These are phyloP conservation scores for Pycnonotus jocosus DNA, from an alignment of 2,113 vertebrate species.

Conservation along the genomic window DNA sequence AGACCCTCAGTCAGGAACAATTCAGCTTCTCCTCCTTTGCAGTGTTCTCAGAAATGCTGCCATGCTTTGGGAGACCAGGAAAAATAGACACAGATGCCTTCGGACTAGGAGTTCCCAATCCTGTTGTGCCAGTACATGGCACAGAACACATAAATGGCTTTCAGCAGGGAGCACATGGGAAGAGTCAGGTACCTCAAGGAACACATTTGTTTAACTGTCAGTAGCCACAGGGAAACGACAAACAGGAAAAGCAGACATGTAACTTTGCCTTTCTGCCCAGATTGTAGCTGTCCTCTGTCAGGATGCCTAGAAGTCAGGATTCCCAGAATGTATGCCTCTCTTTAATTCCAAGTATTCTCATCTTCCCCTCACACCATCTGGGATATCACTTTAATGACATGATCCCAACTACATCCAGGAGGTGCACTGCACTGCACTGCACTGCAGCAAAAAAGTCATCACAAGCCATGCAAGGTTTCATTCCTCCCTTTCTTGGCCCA, in stretches of 20 bases:
- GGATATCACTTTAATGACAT: neutral
- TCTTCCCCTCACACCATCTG: neutral
- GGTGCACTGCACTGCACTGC: neutral
- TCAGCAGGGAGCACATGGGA: neutral
- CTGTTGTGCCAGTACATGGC: neutral
- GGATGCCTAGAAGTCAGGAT: neutral
- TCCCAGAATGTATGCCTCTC: neutral
- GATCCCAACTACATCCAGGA: neutral
- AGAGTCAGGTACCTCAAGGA: neutral
- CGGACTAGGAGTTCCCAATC: neutral
- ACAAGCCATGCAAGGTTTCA: neutral
- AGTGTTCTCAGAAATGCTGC: neutral
- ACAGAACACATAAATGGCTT: neutral
- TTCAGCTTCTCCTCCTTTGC: neutral
- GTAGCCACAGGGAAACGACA: neutral
- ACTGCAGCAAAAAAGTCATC: neutral
- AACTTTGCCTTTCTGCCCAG: neutral
- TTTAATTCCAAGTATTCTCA: neutral
- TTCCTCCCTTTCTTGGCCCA: neutral
- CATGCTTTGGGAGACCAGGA: neutral
- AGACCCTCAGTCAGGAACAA: neutral
- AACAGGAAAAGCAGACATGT: neutral
- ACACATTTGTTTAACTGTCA: neutral
- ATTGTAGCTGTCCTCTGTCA: neutral
- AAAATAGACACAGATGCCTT: accelerated